A percentile compares a stretch with the other conserved stretches of the same genome.
phyloP scores from a whole-genome alignment of 2,113 vertebrate species.

The Aleadryas rufinucha region DNA sequence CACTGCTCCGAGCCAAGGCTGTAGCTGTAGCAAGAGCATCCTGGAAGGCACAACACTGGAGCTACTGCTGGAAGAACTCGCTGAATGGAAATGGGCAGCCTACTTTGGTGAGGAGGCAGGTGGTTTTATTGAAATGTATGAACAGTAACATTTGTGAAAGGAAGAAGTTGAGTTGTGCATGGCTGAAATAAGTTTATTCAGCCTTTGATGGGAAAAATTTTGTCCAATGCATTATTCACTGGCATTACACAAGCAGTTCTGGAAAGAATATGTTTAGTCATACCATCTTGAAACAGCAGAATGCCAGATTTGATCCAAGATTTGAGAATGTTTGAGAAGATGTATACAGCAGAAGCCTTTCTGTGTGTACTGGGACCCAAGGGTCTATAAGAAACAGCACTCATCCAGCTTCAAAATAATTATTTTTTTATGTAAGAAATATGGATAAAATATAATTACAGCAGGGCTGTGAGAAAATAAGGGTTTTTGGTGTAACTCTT shows the following conservation, averaged over 20 bases:
- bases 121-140: conserved; percentile 2
- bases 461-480: neutral
- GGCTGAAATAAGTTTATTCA: conserved; percentile 18
- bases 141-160: neutral
- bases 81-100: neutral
- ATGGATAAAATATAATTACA: neutral
- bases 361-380: neutral
- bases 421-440: neutral
- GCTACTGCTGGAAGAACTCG: neutral
- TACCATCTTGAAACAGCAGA: neutral
- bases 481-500: neutral
- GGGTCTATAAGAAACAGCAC: neutral
- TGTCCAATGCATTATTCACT: neutral
- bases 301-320: neutral
- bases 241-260: neutral
- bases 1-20: neutral
- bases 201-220: conserved; percentile 1
- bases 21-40: neutral
- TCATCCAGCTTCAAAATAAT: neutral
- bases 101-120: neutral
- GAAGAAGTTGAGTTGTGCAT: neutral
- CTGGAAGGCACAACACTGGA: neutral
- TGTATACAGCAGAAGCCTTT: neutral
- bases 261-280: neutral
- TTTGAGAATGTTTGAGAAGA: neutral